A percentile compares a stretch with the other conserved stretches of the same genome.
These are phyloP conservation scores for Chlorops oryzae DNA, from an alignment of 1,140 invertebrate species.

Conservation along the genomic window DNA sequence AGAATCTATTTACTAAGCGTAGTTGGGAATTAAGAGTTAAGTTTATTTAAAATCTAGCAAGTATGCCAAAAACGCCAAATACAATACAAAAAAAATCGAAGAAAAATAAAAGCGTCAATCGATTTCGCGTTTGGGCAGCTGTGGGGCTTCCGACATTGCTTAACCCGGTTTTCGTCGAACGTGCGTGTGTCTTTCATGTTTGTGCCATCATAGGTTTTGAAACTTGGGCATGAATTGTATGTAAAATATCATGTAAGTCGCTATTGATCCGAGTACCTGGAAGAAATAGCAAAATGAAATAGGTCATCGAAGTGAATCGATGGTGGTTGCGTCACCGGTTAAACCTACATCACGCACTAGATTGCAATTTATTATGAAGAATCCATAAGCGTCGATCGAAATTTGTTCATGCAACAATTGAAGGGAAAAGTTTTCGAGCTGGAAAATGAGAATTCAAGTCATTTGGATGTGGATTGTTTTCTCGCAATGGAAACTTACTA, in stretches of 20 bases:
- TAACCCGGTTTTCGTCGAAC: too few species aligned
- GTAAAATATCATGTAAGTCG: constrained; percentile 17
- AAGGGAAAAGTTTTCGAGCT: constrained; percentile 14
- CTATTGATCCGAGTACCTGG: constrained; percentile 14
- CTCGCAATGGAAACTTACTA: constrained; percentile 2
- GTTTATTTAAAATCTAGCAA: too few species aligned
- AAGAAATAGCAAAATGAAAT: background rate
- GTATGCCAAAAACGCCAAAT: too few species aligned
- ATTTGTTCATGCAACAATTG: constrained; percentile 15
- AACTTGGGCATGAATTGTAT: constrained; percentile 19
- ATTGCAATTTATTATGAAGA: constrained; percentile 11
- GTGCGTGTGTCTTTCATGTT: too few species aligned
- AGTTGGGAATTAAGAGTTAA: too few species aligned
- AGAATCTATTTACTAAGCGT: too few species aligned
- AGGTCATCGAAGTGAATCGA: too few species aligned
- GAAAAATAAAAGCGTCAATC: too few species aligned
- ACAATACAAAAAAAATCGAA: too few species aligned
- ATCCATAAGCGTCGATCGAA: constrained; percentile 11
- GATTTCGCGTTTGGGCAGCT: too few species aligned
- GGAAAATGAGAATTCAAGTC: background rate
- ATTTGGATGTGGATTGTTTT: background rate
- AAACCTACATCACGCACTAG: constrained; percentile 11
- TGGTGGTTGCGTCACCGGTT: too few species aligned
- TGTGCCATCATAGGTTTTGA: constrained; percentile 8
- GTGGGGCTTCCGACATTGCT: too few species aligned